These are phyloP conservation scores for Conus canariensis DNA, from an alignment of 2,888 invertebrate genomes.

Conservation along the genomic window DNA sequence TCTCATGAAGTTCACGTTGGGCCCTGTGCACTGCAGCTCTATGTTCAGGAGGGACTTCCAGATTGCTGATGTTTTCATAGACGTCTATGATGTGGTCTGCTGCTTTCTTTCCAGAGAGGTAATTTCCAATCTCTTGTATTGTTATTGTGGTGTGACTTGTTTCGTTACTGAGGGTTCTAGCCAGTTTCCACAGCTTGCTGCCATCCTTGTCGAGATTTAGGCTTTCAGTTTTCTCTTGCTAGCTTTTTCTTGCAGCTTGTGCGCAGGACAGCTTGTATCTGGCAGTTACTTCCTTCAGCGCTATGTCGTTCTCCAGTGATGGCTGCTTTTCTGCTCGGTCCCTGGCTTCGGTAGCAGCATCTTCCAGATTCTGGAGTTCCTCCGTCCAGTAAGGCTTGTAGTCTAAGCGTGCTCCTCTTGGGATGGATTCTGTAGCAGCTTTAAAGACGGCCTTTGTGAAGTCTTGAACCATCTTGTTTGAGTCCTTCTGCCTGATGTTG, in stretches of 20 bases:
- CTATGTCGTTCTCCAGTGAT: too few relatives aligned
- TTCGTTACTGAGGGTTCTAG: too few relatives aligned
- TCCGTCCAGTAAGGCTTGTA: conserved; percentile 10
- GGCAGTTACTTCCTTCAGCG: too few relatives aligned
- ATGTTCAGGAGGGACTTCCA: too few relatives aligned
- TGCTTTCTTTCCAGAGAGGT: background rate
- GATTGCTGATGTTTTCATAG: background rate
- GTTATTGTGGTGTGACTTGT: conserved; percentile 10
- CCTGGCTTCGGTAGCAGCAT: background rate
- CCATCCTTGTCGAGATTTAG: too few relatives aligned
- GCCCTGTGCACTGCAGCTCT: conserved; percentile 6
- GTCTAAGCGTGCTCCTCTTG: background rate
- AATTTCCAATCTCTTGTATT: background rate
- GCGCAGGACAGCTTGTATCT: too few relatives aligned
- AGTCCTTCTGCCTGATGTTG: conserved; percentile 18
- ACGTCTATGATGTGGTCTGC: background rate
- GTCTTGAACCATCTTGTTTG: conserved; percentile 13
- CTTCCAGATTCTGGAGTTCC: conserved; percentile 21
- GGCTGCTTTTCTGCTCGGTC: too few relatives aligned
- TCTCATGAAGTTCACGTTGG: background rate
- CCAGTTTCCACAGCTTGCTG: too few relatives aligned
- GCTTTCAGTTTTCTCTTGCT: too few relatives aligned
- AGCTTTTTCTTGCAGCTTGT: too few relatives aligned
- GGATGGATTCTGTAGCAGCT: conserved; percentile 13
- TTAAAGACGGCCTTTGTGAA: conserved; percentile 7